Percentiles rank a stretch among this genome's conserved stretches.
These are phyloP conservation scores for Cyrtonyx montezumae DNA, from an alignment of 2,113 vertebrate species.

Conservation along the genomic window DNA sequence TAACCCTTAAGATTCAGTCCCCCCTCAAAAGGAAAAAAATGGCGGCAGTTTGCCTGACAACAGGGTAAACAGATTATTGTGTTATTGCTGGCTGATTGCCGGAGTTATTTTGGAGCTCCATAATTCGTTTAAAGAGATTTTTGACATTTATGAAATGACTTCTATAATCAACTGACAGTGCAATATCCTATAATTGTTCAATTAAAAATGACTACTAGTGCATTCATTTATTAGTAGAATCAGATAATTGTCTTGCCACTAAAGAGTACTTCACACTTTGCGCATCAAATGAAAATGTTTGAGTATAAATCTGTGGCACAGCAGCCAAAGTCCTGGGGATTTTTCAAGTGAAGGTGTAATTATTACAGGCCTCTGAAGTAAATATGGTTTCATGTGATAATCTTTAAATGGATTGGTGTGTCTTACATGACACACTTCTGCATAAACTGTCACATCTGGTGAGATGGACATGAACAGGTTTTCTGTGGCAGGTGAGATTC, in stretches of 20 bases:
- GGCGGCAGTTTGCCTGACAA: slow-evolving; percentile 80
- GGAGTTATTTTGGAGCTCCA: slow-evolving; percentile 87
- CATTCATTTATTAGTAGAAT: slow-evolving; percentile 93
- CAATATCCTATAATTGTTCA: slow-evolving; percentile 95
- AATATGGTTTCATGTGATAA: slow-evolving; percentile 77
- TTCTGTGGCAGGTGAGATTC: background rate
- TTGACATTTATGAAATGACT: slow-evolving; percentile 93
- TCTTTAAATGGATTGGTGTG: slow-evolving; percentile 72
- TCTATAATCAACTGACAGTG: slow-evolving; percentile 86
- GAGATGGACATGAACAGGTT: background rate
- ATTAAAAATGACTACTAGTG: slow-evolving; percentile 92
- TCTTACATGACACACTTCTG: slow-evolving; percentile 54
- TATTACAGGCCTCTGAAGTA: slow-evolving; percentile 81
- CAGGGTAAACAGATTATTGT: slow-evolving; percentile 85
- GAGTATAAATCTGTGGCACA: slow-evolving; percentile 80
- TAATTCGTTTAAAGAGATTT: slow-evolving; percentile 97
- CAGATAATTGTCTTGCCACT: slow-evolving; percentile 89
- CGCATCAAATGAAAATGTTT: slow-evolving; percentile 85
- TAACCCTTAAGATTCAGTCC: slow-evolving; percentile 61
- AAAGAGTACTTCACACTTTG: slow-evolving; percentile 89
- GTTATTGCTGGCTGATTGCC: slow-evolving; percentile 86
- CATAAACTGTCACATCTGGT: slow-evolving; percentile 60
- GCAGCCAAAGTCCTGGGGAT: slow-evolving; percentile 80
- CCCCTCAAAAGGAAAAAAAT: slow-evolving; percentile 15
- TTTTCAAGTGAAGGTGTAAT: slow-evolving; percentile 81